A percentile compares a stretch with the other conserved stretches of the same genome.
Conservation (phyloP, 1,140 invertebrate species). For the Drosophila erecta region DNA sequence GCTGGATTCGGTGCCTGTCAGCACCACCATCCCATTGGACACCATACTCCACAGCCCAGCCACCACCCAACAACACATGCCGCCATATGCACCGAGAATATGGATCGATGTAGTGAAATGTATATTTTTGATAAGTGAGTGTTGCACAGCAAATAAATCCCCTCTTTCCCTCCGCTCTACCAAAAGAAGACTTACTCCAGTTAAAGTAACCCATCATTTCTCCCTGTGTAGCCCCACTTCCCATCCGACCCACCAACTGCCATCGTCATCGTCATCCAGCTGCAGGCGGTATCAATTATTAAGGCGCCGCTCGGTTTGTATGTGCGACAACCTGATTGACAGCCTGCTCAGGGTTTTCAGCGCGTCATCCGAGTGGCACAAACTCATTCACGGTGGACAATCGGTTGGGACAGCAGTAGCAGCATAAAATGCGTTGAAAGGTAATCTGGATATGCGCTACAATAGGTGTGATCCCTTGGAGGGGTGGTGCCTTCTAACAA, state of each 20-base stretch:
- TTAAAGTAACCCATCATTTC: not conserved
- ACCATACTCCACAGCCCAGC: not conserved
- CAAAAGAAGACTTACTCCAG: not conserved
- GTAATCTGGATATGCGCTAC: not conserved
- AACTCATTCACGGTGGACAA: constrained; percentile 26
- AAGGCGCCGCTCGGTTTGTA: constrained; percentile 49
- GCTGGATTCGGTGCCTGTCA: constrained; percentile 34
- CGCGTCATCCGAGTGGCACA: constrained; percentile 34
- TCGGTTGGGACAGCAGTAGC: constrained; percentile 12
- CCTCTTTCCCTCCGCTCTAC: not conserved
- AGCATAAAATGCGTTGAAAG: not conserved
- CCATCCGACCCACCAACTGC: constrained; percentile 17
- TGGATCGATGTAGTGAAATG: not conserved
- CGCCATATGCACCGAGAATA: not conserved
- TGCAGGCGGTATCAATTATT: constrained; percentile 69
- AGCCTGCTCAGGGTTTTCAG: constrained; percentile 25
- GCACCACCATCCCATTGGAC: constrained; percentile 14
- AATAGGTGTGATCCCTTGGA: not conserved
- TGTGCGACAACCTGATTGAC: constrained; percentile 43
- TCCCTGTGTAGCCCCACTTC: constrained; percentile 1
- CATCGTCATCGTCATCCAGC: constrained; percentile 1
- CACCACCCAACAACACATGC: not conserved
- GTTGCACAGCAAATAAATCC: too few relatives aligned
- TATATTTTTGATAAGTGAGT: not conserved
- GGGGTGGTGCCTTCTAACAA: not conserved